Percentiles rank a stretch among this genome's conserved stretches.
phyloP scores from a whole-genome alignment of 2,888 invertebrate species.

The Chrysotoxum bicinctum region DNA sequence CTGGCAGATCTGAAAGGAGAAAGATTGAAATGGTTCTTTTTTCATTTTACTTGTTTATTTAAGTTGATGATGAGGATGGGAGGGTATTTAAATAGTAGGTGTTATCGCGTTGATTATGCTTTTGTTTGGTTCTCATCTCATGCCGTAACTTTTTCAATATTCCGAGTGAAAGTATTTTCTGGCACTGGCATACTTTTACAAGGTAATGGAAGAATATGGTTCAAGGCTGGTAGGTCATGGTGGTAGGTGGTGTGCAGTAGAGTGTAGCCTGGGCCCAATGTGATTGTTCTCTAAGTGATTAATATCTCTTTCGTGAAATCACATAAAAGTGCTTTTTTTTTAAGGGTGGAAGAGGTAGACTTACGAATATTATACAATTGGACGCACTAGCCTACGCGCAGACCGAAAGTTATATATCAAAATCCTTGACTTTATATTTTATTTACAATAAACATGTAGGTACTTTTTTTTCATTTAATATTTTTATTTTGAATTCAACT shows the following conservation, averaged over 20 bases:
- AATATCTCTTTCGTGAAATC: background rate
- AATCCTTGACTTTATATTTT: too few relatives aligned
- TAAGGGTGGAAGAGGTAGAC: too few relatives aligned
- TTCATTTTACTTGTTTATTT: slow-evolving; percentile 2
- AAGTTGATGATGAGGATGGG: background rate
- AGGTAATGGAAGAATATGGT: slow-evolving; percentile 19
- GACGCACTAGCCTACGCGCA: too few relatives aligned
- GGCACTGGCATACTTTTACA: slow-evolving; percentile 45
- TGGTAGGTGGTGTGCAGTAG: background rate
- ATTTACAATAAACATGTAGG: too few relatives aligned
- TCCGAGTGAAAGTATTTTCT: slow-evolving; percentile 13
- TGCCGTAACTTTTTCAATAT: slow-evolving; percentile 29
- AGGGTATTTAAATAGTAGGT: background rate
- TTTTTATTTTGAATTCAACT: too few relatives aligned
- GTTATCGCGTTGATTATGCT: slow-evolving; percentile 4
- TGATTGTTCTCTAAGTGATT: background rate
- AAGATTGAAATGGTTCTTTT: background rate
- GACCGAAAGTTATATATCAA: too few relatives aligned
- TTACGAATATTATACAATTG: too few relatives aligned
- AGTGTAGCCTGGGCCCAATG: background rate
- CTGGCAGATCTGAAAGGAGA: slow-evolving; percentile 84
- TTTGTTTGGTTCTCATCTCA: slow-evolving; percentile 6
- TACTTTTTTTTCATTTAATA: too few relatives aligned
- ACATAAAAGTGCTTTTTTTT: too few relatives aligned
- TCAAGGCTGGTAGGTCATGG: slow-evolving; percentile 39